These are phyloP conservation scores for Chaetorhynchus papuensis DNA, from an alignment of 2,113 vertebrate species.

Conservation along the genomic window DNA sequence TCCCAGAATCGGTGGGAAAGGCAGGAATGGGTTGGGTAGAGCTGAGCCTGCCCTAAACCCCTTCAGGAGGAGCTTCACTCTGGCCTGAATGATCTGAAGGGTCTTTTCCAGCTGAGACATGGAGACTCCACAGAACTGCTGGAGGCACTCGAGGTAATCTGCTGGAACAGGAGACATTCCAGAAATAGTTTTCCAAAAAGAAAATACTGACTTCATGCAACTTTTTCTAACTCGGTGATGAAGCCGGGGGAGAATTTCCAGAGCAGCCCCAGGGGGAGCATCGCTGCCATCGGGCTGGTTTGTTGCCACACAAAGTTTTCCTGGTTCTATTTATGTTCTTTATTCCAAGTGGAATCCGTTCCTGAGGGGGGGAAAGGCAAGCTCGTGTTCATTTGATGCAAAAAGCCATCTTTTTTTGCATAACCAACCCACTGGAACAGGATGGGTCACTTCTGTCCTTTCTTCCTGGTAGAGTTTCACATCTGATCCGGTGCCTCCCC, in stretches of 20 bases:
- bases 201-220: neutral
- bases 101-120: neutral
- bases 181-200: constrained; percentile 14
- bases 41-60: neutral
- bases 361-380: neutral
- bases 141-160: neutral
- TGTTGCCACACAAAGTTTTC: neutral
- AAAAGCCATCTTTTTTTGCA: neutral
- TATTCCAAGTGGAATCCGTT: neutral
- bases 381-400: neutral
- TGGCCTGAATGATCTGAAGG: neutral
- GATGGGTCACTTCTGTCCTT: neutral
- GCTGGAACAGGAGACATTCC: neutral
- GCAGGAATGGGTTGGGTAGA: neutral
- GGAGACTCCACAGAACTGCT: neutral
- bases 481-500: neutral
- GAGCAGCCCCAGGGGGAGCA: neutral
- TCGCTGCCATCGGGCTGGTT: neutral
- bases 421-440: neutral
- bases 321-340: constrained; percentile 7
- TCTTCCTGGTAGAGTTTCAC: neutral
- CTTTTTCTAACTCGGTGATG: neutral
- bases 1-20: neutral
- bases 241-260: neutral
- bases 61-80: neutral